phyloP scores from a whole-genome alignment of 2,113 vertebrate genomes.

The Galemys pyrenaicus region DNA sequence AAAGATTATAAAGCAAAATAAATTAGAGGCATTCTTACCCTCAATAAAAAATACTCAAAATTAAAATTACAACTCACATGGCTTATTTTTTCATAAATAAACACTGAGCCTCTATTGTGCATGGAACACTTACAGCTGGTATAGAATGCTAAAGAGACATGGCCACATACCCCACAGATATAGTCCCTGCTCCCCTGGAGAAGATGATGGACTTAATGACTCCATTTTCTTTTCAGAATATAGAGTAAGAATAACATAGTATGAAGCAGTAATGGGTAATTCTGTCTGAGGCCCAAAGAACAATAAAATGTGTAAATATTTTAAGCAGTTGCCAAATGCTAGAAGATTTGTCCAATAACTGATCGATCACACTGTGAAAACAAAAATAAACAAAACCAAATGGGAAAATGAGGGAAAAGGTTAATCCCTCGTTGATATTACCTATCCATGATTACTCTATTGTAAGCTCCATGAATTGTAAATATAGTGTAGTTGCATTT shows the following conservation, averaged over 20 bases:
- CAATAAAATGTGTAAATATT: neutral
- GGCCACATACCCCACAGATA: neutral
- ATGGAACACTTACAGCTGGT: neutral
- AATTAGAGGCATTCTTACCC: neutral
- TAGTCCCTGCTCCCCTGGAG: neutral
- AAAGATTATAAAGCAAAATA: neutral
- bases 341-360: neutral
- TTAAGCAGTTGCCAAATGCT: neutral
- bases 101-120: neutral
- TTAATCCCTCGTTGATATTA: neutral
- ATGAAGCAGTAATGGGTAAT: neutral
- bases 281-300: neutral
- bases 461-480: neutral
- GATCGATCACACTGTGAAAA: neutral
- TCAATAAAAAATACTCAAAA: neutral
- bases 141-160: neutral
- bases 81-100: neutral
- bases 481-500: neutral
- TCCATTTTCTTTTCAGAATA: neutral
- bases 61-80: neutral
- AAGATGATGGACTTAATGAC: neutral
- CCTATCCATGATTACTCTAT: neutral
- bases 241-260: neutral
- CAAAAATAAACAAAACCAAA: conserved; percentile 1
- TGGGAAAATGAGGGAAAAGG: neutral